A percentile compares a stretch with the other conserved stretches of the same genome.
Evolutionary conservation across 2,113 vertebrate species (phyloP).

Genomic region (Garra rufa): DNA sequence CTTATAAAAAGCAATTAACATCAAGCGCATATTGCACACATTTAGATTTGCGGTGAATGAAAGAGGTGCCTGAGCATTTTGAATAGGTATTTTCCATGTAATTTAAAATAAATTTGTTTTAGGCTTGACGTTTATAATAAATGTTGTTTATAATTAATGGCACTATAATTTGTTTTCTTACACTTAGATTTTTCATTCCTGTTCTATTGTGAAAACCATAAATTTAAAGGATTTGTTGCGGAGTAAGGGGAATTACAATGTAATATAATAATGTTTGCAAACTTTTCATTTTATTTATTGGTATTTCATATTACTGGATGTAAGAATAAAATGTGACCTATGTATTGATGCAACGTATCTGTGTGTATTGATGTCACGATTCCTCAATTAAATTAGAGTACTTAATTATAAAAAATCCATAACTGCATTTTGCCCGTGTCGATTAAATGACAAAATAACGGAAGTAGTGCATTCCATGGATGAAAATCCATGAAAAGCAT

Average conservation of each 20-base stretch:
- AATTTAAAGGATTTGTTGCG: not conserved
- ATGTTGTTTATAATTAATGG: not conserved
- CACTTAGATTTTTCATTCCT: not conserved
- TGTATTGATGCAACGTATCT: not conserved
- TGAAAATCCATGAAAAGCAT: too few relatives aligned
- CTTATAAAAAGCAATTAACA: not conserved
- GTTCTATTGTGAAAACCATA: not conserved
- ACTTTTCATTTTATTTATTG: too few relatives aligned
- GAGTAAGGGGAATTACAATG: not conserved
- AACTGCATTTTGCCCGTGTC: too few relatives aligned
- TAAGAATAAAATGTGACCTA: not conserved
- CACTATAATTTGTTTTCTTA: too few relatives aligned
- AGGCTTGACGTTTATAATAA: not conserved
- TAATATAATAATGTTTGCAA: not conserved
- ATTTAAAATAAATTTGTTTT: not conserved
- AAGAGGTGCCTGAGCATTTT: not conserved
- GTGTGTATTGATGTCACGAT: too few relatives aligned
- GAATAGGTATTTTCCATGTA: not conserved
- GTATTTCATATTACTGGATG: not conserved
- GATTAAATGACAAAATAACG: too few relatives aligned
- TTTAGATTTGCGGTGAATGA: not conserved
- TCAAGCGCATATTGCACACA: not conserved
- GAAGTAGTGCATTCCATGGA: too few relatives aligned
- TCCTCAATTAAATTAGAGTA: too few relatives aligned
- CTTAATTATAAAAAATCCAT: too few relatives aligned